Evolutionary conservation across 2,797 vertebrate genomes (phyloP).

Genomic region (Strix occidentalis): DNA sequence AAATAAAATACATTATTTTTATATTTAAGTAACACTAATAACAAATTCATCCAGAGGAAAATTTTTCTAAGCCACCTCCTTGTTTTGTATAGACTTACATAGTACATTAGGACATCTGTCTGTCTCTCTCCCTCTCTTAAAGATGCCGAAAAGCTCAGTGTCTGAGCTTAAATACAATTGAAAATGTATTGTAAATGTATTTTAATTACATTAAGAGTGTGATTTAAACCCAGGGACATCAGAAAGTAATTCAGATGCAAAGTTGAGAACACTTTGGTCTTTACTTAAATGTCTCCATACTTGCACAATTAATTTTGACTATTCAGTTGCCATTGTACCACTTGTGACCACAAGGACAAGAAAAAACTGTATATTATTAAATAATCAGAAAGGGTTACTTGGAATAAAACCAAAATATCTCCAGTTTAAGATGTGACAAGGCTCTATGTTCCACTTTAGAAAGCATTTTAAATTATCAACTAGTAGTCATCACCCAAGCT

Average conservation of each 20-base stretch:
- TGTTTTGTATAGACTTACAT: background rate
- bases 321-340: background rate
- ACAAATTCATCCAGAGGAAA: background rate
- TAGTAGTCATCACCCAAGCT: background rate
- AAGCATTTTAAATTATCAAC: background rate
- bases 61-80: background rate
- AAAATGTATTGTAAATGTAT: background rate
- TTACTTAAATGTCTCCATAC: background rate
- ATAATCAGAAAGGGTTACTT: background rate
- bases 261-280: background rate
- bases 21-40: background rate
- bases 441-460: background rate
- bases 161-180: background rate
- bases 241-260: background rate
- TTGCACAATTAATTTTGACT: background rate
- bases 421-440: background rate
- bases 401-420: background rate
- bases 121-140: background rate
- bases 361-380: background rate
- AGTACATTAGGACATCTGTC: rapidly evolving
- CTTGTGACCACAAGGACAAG: background rate
- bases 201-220: background rate
- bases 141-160: background rate
- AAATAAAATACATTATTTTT: background rate
- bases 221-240: background rate